Evolutionary conservation across 1,140 invertebrate genomes (phyloP).

Genomic region (Pseudomyrmex flavicornis): DNA sequence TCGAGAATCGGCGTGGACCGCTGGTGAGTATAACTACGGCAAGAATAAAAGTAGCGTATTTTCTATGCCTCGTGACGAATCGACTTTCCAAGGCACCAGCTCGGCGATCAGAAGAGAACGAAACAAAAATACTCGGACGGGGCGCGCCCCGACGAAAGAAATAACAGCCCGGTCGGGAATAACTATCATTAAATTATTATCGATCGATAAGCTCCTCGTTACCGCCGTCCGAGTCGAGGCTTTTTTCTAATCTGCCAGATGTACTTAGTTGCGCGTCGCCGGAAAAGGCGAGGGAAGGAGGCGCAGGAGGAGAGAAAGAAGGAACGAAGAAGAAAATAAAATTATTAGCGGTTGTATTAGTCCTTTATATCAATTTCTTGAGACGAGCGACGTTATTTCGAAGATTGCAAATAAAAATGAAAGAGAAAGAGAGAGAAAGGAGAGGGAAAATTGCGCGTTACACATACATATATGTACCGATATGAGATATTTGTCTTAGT

Average conservation of each 20-base stretch:
- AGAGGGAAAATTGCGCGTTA: background rate
- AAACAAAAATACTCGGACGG: conserved; percentile 72
- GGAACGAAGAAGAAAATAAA: conserved; percentile 1
- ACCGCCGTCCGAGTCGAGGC: conserved; percentile 54
- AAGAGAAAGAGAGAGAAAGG: too few relatives aligned
- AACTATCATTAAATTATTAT: conserved; percentile 76
- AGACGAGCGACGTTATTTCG: conserved; percentile 20
- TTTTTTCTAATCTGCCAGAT: conserved; percentile 68
- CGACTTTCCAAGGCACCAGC: conserved; percentile 80
- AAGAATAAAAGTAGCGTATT: conserved; percentile 83
- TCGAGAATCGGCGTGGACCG: background rate
- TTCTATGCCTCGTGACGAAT: conserved; percentile 82
- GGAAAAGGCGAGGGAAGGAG: conserved; percentile 43
- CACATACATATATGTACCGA: background rate
- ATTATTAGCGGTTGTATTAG: conserved; percentile 44
- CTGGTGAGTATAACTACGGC: conserved; percentile 63
- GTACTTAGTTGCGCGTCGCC: conserved; percentile 43
- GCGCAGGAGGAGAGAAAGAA: background rate
- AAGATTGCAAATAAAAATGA: conserved; percentile 20
- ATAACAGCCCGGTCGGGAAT: conserved; percentile 71
- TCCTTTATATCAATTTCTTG: conserved; percentile 25
- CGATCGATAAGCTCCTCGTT: conserved; percentile 72
- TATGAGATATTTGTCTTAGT: conserved; percentile 40
- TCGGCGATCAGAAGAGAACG: conserved; percentile 65
- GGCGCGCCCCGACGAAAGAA: conserved; percentile 53